Base-by-base conservation (phyloP, 2,797 vertebrate species). In the Diglossa cyanea region DNA sequence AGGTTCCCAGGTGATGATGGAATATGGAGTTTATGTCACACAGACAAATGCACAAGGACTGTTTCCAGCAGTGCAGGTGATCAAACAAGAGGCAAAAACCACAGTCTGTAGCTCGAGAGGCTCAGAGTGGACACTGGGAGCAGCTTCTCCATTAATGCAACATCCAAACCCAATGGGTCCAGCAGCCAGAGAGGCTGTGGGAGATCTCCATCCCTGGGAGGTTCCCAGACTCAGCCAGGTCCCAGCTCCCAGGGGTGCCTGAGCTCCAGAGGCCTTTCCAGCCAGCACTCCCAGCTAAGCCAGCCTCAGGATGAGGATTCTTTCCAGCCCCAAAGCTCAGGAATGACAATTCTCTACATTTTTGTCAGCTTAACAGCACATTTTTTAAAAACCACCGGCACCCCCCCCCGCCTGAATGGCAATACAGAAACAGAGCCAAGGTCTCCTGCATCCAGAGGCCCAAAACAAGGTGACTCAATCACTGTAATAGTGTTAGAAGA, bases 391-490 rank as follows among this genome's bases (percentile, higher is more conserved):
- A 17, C 4, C 25, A 23, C 17, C 7, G 30, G n/a, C 33, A 67
- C n/a, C 65, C 48, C 48, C 48, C n/a, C 7, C 17, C 19, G 30
- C 61, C 62, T 75, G 60, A 63, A 15, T 6, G 17, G 39, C 55
- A 78, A 14, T 0, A 7, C 25, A 86, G 75, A 71, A 42, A n/a
- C 21, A 78, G 39, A 51, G 35, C 51, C 74, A 26, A 81, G 62
- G 63, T 23, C 74, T 35, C 35, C 35, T 89, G 60, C 89, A 28
- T 12, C 16, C 84, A 42, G 37, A 2, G 6, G 28, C 81, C 55
- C 48, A 60, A 85, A 76, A 4, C 87, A 74, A 73, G 68, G 37
- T 96, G 96, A 96, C 89, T 95, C 95, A 95, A 39, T 65, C 63
- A 8, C 28, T 28, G 67, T 66, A 96, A 92, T 71, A 85, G 91